Percentiles rank a stretch among this genome's conserved stretches.
Conservation (phyloP, 92 coral and sea anemone species). For the Porites lobata region DNA sequence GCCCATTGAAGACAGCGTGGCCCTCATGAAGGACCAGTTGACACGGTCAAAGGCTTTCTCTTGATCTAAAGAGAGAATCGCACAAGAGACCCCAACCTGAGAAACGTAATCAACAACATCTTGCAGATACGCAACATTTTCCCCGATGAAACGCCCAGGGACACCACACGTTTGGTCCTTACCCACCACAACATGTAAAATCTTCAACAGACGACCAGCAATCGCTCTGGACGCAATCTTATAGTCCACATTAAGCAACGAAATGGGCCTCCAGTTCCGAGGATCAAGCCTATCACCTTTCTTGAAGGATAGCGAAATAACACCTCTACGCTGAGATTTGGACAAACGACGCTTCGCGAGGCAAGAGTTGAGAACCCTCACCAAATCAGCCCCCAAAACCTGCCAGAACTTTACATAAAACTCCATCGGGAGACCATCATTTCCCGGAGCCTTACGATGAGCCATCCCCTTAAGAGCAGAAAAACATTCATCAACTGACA, state of each 20-base stretch:
- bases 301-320: neutral
- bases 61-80: slow-evolving; percentile 26
- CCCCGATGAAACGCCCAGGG: slow-evolving; percentile 1
- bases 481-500: neutral
- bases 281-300: neutral
- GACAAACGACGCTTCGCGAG: neutral
- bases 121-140: slow-evolving; percentile 15
- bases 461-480: slow-evolving; percentile 7
- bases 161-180: slow-evolving; percentile 38
- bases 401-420: slow-evolving; percentile 13
- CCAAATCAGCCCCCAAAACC: neutral
- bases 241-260: neutral
- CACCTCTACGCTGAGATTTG: neutral
- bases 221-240: slow-evolving; percentile 2
- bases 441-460: neutral
- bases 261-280: neutral
- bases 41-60: slow-evolving; percentile 39
- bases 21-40: too few relatives aligned
- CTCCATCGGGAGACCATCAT: slow-evolving; percentile 21
- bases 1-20: too few relatives aligned
- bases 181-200: slow-evolving; percentile 7
- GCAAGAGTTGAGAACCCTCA: neutral
- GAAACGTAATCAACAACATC: neutral
- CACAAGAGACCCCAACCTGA: neutral
- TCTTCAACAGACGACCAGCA: neutral